Conservation (phyloP, 2,113 vertebrate genomes). For the Loxodonta africana region DNA sequence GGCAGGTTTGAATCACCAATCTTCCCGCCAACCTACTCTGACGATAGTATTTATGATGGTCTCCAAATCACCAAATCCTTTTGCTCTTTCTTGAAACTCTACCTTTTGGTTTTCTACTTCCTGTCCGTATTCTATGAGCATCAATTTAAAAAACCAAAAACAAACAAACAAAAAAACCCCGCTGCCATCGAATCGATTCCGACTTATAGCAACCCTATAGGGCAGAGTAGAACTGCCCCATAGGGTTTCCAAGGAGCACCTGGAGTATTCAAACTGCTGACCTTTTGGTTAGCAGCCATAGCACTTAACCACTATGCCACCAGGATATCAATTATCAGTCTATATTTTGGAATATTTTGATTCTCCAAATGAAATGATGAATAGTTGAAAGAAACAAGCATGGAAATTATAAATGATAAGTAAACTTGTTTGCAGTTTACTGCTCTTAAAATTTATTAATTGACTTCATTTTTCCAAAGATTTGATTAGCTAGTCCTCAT, state of each 20-base stretch:
- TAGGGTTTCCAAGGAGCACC: no score
- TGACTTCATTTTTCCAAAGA: not conserved
- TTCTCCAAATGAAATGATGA: not conserved
- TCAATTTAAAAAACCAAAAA: no score
- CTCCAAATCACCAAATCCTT: no score
- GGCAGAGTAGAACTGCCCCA: no score
- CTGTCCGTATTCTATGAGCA: not conserved
- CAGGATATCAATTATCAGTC: not conserved
- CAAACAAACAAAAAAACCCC: no score
- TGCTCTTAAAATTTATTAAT: not conserved
- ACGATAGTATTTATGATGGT: not conserved
- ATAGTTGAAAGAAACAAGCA: not conserved
- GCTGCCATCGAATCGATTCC: no score
- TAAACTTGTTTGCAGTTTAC: not conserved
- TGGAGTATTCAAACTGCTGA: no score
- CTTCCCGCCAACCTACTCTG: no score
- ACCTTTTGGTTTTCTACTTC: not conserved
- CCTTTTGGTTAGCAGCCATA: no score
- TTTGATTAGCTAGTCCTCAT: not conserved
- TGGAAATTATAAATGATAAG: not conserved
- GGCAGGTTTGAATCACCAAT: no score
- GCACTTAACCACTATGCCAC: no score
- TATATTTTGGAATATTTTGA: not conserved
- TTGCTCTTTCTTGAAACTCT: not conserved
- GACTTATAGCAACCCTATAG: no score